These are phyloP conservation scores for Rhipidura dahli DNA, from an alignment of 2,113 vertebrate genomes.

Conservation along the genomic window DNA sequence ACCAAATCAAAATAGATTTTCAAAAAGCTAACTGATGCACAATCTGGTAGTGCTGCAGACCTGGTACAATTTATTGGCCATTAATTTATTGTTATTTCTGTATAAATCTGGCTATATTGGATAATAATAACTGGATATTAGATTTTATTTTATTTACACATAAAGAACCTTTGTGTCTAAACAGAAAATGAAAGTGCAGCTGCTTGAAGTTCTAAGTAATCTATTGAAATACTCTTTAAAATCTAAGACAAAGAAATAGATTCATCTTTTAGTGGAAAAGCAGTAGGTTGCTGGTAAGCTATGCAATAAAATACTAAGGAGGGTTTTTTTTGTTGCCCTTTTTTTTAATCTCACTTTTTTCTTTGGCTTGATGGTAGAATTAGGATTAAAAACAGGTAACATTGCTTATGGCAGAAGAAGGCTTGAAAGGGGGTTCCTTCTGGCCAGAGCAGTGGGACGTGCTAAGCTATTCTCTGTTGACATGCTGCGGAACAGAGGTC, in stretches of 20 bases:
- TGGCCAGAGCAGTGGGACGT: neutral
- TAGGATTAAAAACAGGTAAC: neutral
- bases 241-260: neutral
- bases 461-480: neutral
- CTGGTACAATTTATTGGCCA: neutral
- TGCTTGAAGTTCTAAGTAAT: neutral
- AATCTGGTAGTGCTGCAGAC: neutral
- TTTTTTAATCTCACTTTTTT: neutral
- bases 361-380: neutral
- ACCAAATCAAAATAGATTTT: neutral
- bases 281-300: neutral
- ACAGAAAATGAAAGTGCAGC: neutral
- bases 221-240: neutral
- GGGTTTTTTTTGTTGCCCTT: neutral
- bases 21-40: neutral
- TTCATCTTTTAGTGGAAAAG: neutral
- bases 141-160: neutral
- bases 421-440: neutral
- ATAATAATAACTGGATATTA: neutral
- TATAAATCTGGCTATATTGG: neutral
- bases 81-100: neutral
- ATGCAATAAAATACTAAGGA: neutral
- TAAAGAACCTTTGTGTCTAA: neutral
- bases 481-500: neutral
- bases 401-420: neutral